These are phyloP conservation scores for Luperina nickerlii DNA, from an alignment of 2,888 invertebrate genomes.

Conservation along the genomic window DNA sequence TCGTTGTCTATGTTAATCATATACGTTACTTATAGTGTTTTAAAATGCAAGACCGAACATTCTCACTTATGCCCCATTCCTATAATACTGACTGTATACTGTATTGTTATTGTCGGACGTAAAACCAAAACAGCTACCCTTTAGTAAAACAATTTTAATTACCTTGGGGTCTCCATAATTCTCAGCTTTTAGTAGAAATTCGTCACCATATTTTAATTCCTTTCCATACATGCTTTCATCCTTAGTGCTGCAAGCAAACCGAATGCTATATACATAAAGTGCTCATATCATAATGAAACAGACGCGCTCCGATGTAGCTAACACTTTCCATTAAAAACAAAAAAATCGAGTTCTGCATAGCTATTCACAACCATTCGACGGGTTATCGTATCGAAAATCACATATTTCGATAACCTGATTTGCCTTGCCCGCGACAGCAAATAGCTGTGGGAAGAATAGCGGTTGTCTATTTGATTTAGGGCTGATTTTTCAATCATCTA, in stretches of 20 bases:
- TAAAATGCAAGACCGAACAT: neutral
- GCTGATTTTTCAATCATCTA: too few species aligned
- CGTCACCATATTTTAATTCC: conserved; percentile 86
- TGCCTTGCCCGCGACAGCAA: too few species aligned
- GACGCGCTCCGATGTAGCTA: neutral
- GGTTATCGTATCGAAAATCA: too few species aligned
- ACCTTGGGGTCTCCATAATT: conserved; percentile 84
- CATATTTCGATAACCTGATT: too few species aligned
- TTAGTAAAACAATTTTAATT: neutral
- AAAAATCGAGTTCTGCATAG: neutral
- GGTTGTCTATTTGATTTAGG: too few species aligned
- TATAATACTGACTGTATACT: neutral
- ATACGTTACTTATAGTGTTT: neutral
- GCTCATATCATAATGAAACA: conserved; percentile 4
- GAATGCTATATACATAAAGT: conserved; percentile 14
- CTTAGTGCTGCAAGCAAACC: conserved; percentile 71
- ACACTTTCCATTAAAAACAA: neutral
- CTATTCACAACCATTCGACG: too few species aligned
- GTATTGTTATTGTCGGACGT: neutral
- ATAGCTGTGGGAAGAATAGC: too few species aligned
- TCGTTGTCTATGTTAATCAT: neutral
- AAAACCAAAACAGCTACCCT: neutral
- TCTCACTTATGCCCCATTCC: neutral
- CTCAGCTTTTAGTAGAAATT: conserved; percentile 84
- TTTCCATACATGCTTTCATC: conserved; percentile 76